Conservation (phyloP, 64 coral and sea anemone species). For the Platygyra sinensis region DNA sequence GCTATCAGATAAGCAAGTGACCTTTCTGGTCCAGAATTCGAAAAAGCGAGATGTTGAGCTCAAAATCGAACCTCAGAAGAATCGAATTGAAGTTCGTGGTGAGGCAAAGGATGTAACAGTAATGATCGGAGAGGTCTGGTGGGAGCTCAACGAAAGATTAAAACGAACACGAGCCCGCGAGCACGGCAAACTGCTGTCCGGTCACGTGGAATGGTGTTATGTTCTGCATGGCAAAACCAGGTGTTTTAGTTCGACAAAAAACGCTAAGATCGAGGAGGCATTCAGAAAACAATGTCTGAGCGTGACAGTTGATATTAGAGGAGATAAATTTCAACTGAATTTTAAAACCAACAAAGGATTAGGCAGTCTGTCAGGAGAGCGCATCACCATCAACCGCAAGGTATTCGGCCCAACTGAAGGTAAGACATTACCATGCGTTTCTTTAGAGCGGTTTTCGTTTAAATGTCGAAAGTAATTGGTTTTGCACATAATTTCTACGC, state of each 20-base stretch:
- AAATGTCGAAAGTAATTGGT: no score
- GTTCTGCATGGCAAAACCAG: neutral
- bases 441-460: no score
- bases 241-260: neutral
- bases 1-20: constrained; percentile 28
- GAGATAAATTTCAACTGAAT: neutral
- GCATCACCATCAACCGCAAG: neutral
- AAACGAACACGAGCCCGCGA: neutral
- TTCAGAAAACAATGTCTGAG: neutral
- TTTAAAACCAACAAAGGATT: neutral
- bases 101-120: constrained; percentile 35
- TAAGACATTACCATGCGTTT: neutral
- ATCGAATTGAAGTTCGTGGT: constrained; percentile 35
- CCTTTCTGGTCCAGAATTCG: neutral
- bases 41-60: constrained; percentile 38
- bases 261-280: neutral
- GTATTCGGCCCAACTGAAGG: neutral
- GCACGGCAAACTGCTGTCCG: neutral
- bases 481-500: no score
- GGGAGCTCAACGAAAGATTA: constrained; percentile 21
- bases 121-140: constrained; percentile 21
- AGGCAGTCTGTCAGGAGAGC: neutral
- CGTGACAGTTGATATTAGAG: neutral
- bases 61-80: constrained; percentile 6
- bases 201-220: neutral